Evolutionary conservation across 2,888 invertebrate species (phyloP).

Genomic region (Ceraclea dissimilis): DNA sequence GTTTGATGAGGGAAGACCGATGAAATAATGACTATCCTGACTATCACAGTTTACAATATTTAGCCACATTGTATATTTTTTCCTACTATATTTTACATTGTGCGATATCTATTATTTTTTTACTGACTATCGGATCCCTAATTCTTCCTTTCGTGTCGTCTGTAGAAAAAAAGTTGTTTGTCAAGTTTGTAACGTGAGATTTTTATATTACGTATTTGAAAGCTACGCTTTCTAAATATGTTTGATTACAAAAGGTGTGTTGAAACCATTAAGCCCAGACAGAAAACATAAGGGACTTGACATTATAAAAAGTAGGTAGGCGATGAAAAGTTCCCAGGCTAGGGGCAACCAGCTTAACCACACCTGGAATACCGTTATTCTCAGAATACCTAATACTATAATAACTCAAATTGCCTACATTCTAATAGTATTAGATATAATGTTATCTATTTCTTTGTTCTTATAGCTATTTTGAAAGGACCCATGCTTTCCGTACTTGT

Average conservation of each 20-base stretch:
- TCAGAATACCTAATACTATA: constrained; percentile 1
- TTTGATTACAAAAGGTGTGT: constrained; percentile 19
- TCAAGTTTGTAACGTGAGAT: constrained; percentile 10
- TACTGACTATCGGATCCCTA: neutral
- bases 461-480: too few relatives aligned
- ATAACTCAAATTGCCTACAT: too few relatives aligned
- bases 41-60: too few relatives aligned
- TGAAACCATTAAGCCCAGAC: constrained; percentile 16
- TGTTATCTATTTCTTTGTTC: too few relatives aligned
- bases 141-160: too few relatives aligned
- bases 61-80: too few relatives aligned
- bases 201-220: constrained; percentile 5
- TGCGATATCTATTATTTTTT: too few relatives aligned
- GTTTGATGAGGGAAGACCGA: too few relatives aligned
- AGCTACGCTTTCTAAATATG: constrained; percentile 12
- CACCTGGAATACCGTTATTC: constrained; percentile 9
- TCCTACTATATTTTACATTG: too few relatives aligned
- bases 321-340: neutral
- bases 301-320: neutral
- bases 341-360: neutral
- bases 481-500: too few relatives aligned
- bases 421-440: too few relatives aligned
- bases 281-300: neutral
- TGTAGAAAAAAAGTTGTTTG: neutral
- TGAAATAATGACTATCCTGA: too few relatives aligned